Evolutionary conservation across 2,113 vertebrate species (phyloP).

Genomic region (Tetrao urogallus): DNA sequence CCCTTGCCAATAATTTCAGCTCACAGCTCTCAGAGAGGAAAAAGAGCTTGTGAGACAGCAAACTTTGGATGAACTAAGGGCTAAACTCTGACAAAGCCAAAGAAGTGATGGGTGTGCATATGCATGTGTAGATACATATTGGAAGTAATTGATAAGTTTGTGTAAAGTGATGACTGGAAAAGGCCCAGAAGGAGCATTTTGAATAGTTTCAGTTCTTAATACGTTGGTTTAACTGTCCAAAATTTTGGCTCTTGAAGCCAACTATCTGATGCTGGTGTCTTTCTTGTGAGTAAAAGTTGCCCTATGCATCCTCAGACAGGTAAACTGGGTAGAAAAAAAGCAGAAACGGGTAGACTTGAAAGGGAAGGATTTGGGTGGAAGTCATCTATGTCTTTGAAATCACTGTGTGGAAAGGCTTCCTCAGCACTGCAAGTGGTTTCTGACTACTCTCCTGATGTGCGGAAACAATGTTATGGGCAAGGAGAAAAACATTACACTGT

Average conservation of each 20-base stretch:
- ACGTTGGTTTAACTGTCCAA: not conserved
- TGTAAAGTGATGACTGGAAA: not conserved
- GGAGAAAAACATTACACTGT: not conserved
- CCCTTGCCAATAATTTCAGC: not conserved
- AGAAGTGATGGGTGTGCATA: accelerated
- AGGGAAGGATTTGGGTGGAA: not conserved
- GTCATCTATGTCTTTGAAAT: not conserved
- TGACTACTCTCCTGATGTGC: not conserved
- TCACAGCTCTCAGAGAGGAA: not conserved
- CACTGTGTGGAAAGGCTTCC: not conserved
- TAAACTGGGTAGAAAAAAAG: not conserved
- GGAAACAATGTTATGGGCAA: not conserved
- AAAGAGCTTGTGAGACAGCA: not conserved
- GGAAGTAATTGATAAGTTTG: not conserved
- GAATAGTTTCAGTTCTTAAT: not conserved
- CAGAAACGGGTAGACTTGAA: accelerated
- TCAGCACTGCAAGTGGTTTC: not conserved
- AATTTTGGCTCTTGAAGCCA: not conserved
- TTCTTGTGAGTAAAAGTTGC: not conserved
- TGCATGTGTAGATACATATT: not conserved
- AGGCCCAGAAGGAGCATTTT: not conserved
- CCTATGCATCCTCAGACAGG: not conserved
- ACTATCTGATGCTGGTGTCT: not conserved
- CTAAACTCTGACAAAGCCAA: not conserved
- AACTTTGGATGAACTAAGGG: not conserved